phyloP scores from a whole-genome alignment of 2,113 vertebrate genomes.

The Sisor rabdophorus region DNA sequence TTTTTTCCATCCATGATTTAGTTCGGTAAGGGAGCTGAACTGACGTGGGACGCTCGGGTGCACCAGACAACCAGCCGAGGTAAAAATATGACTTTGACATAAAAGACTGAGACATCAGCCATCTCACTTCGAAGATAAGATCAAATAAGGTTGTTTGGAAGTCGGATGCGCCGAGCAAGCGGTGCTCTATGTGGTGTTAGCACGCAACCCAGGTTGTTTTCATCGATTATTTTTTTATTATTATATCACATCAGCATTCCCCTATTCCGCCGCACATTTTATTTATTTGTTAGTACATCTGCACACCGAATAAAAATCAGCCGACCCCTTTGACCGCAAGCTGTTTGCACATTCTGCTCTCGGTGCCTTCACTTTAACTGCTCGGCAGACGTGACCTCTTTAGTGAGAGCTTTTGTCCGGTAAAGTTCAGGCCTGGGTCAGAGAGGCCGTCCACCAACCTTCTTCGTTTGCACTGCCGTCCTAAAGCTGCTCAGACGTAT shows the following conservation, averaged over 20 bases:
- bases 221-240: background rate
- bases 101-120: background rate
- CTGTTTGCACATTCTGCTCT: background rate
- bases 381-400: slow-evolving; percentile 12
- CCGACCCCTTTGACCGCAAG: background rate
- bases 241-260: background rate
- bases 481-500: slow-evolving; percentile 6
- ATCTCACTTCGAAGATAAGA: slow-evolving; percentile 22
- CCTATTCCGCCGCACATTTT: too few species aligned
- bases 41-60: background rate
- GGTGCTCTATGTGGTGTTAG: background rate
- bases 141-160: background rate
- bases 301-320: background rate
- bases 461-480: slow-evolving; percentile 2
- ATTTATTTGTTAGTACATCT: background rate
- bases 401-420: slow-evolving; percentile 25
- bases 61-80: slow-evolving; percentile 18
- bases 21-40: slow-evolving; percentile 21
- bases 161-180: background rate
- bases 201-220: background rate
- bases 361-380: background rate
- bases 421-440: slow-evolving; percentile 40
- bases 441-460: background rate
- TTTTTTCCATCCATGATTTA: slow-evolving; percentile 34
- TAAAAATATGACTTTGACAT: slow-evolving; percentile 5